phyloP scores from a whole-genome alignment of 2,113 vertebrate species.

The Bubo scandiacus region DNA sequence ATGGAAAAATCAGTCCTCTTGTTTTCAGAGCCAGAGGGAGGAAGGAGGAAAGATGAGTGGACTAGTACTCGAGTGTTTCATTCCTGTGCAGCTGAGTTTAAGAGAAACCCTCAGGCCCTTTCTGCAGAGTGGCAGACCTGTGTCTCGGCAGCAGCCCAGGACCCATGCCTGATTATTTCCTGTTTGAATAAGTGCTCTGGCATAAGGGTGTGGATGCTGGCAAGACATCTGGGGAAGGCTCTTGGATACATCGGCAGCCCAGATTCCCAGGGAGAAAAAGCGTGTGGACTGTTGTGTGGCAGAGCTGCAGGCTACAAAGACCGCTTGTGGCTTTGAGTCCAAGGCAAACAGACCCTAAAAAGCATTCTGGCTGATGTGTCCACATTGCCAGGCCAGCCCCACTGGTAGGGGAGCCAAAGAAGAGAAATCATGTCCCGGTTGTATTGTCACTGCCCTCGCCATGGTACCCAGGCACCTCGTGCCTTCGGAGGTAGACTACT shows the following conservation, averaged over 20 bases:
- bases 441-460: not conserved
- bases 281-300: not conserved
- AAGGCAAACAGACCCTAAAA: conserved; percentile 25
- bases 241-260: not conserved
- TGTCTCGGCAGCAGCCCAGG: not conserved
- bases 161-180: not conserved
- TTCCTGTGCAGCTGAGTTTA: not conserved
- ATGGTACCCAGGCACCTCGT: not conserved
- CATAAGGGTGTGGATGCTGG: conserved; percentile 1
- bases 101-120: not conserved
- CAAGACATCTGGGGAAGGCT: conserved; percentile 1
- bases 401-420: not conserved
- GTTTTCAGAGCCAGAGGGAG: not conserved
- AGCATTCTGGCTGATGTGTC: not conserved
- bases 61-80: rapidly evolving
- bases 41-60: not conserved
- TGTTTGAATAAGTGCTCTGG: conserved; percentile 9
- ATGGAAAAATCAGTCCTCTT: not conserved
- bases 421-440: not conserved
- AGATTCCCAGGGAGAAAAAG: conserved; percentile 23
- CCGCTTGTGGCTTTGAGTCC: not conserved
- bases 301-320: not conserved
- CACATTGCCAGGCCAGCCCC: not conserved
- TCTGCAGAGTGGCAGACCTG: not conserved
- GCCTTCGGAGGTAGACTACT: not conserved